Percentiles rank a stretch among this genome's conserved stretches.
Conservation (phyloP, 2,113 vertebrate species). For the Heliornis fulica region DNA sequence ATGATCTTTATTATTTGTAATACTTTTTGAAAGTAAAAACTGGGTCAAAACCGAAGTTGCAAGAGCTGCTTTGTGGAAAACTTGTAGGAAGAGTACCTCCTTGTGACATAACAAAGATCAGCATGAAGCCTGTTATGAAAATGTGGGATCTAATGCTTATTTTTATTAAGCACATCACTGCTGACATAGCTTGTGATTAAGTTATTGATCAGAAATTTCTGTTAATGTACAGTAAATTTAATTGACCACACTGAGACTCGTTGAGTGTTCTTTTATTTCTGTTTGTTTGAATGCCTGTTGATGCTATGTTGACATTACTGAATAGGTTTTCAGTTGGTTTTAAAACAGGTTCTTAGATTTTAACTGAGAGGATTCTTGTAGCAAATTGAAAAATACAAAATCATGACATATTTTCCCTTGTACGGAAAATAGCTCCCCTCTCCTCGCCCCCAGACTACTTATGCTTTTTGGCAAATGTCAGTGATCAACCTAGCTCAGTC, state of each 20-base stretch:
- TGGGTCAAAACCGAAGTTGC: not conserved
- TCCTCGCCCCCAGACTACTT: not conserved
- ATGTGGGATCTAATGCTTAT: not conserved
- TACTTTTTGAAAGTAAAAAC: not conserved
- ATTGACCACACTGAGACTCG: not conserved
- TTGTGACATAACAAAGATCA: not conserved
- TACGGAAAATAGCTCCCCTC: no score
- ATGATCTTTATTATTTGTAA: not conserved
- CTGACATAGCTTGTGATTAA: not conserved
- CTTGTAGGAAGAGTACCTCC: not conserved
- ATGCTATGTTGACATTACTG: not conserved
- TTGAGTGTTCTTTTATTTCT: not conserved
- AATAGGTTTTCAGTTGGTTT: not conserved
- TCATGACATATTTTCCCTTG: not conserved
- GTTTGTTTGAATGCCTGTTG: not conserved
- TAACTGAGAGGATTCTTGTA: not conserved
- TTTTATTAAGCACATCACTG: not conserved
- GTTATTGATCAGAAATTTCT: not conserved
- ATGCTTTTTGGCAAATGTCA: not conserved
- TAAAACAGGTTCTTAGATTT: not conserved
- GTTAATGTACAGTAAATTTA: not conserved
- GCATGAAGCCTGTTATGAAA: not conserved
- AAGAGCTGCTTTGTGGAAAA: not conserved
- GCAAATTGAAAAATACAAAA: not conserved
- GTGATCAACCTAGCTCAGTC: rapidly evolving